A percentile compares a stretch with the other conserved stretches of the same genome.
phyloP scores from a whole-genome alignment of 2,113 vertebrate genomes.

The Pseudorasbora parva region DNA sequence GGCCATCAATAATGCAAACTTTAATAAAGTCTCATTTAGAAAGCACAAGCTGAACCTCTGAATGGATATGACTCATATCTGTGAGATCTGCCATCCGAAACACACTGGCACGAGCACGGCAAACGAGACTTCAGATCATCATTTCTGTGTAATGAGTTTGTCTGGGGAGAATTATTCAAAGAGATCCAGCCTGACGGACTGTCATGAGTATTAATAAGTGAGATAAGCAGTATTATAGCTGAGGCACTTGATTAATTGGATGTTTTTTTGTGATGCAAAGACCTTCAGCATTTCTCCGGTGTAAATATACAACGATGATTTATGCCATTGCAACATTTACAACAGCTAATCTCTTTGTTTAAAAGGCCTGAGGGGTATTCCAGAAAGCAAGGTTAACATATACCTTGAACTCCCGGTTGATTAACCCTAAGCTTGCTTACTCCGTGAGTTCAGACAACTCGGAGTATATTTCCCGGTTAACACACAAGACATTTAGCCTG shows the following conservation, averaged over 20 bases:
- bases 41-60: slow-evolving; percentile 18
- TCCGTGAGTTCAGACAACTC: no score
- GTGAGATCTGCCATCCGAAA: slow-evolving; percentile 10
- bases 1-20: slow-evolving; percentile 30
- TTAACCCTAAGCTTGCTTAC: no score
- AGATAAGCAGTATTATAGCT: not conserved
- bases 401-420: no score
- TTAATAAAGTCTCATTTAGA: slow-evolving; percentile 26
- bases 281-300: not conserved
- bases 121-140: not conserved
- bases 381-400: no score
- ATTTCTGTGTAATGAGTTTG: slow-evolving; percentile 29
- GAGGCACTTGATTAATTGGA: not conserved
- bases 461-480: no score
- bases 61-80: slow-evolving; percentile 19
- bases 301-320: not conserved
- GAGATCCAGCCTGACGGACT: not conserved
- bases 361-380: no score
- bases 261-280: not conserved
- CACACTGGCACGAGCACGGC: not conserved
- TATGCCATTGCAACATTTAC: not conserved
- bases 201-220: not conserved
- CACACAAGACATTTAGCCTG: no score
- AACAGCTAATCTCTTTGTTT: not conserved
- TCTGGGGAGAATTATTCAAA: slow-evolving; percentile 1